phyloP scores from a whole-genome alignment of 2,888 invertebrate genomes.

The Cephus pygmeus region DNA sequence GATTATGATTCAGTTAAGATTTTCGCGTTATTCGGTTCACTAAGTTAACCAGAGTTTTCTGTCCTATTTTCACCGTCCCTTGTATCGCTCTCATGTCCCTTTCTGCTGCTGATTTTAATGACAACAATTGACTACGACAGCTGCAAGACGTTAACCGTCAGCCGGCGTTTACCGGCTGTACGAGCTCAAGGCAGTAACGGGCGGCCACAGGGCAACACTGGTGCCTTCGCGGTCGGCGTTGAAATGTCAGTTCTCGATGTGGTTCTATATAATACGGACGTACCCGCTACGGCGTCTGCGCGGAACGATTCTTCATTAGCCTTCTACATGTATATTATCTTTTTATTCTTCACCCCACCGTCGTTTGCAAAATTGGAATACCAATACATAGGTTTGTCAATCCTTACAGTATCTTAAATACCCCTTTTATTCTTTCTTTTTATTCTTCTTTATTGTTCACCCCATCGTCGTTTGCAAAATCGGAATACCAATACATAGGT shows the following conservation, averaged over 20 bases:
- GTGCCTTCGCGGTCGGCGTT: conserved; percentile 3
- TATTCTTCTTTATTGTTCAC: background rate
- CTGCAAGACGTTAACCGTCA: conserved; percentile 6
- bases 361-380: background rate
- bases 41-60: background rate
- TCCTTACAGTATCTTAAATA: background rate
- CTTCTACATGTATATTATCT: background rate
- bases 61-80: background rate
- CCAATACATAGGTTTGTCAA: background rate
- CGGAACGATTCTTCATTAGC: conserved; percentile 3
- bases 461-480: background rate
- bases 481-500: background rate
- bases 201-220: background rate
- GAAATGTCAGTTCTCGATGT: conserved; percentile 9
- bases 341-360: background rate
- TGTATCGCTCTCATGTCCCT: background rate
- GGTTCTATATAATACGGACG: conserved; percentile 12
- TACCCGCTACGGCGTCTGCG: conserved; percentile 16
- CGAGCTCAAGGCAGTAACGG: conserved; percentile 1
- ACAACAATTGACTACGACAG: conserved; percentile 9
- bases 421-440: too few relatives aligned
- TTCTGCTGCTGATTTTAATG: background rate
- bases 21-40: background rate
- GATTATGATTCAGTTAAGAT: background rate
- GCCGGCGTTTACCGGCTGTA: conserved; percentile 3